phyloP scores from a whole-genome alignment of 37 sponge, comb jelly and placozoan genomes.

The Spongilla lacustris region DNA sequence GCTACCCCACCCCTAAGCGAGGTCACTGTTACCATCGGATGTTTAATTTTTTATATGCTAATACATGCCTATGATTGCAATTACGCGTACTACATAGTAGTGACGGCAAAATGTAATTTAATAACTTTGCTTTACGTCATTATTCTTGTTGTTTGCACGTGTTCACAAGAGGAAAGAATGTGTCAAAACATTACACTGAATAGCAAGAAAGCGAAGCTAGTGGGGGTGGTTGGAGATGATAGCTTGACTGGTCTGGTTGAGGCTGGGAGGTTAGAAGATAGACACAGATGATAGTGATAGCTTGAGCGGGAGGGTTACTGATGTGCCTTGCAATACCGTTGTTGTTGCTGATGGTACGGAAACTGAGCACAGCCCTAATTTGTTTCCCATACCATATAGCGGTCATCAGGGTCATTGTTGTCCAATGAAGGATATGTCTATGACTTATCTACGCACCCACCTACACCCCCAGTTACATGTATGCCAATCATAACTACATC shows the following conservation, averaged over 20 bases:
- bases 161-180: background rate
- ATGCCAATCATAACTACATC: background rate
- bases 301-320: background rate
- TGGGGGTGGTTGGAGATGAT: slow-evolving; percentile 1
- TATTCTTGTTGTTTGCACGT: too few species aligned
- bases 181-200: background rate
- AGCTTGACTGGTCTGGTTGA: background rate
- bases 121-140: background rate
- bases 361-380: background rate
- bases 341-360: background rate
- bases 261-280: background rate
- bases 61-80: background rate
- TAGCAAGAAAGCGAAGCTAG: background rate
- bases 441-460: background rate
- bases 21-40: background rate
- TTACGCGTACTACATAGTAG: background rate
- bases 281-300: background rate
- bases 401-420: background rate
- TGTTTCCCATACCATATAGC: background rate
- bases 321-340: background rate
- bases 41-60: background rate
- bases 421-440: background rate
- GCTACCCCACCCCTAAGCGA: background rate
- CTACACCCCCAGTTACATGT: background rate
- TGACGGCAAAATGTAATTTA: background rate